A percentile compares a stretch with the other conserved stretches of the same genome.
Conservation (phyloP, 2,113 vertebrate genomes). For the Corythornis madagascariensis region DNA sequence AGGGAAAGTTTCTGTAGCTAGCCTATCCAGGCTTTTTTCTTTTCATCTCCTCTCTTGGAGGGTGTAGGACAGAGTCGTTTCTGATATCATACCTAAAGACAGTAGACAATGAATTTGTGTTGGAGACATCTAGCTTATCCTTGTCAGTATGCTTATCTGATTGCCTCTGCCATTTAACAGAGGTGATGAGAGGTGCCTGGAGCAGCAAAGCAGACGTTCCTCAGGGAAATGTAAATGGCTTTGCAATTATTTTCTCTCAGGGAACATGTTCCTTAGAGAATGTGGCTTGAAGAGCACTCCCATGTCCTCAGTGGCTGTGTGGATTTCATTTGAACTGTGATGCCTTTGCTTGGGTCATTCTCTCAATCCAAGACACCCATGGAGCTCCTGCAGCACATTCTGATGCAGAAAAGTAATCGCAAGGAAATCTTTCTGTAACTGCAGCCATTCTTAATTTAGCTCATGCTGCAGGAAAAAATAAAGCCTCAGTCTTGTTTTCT, state of each 20-base stretch:
- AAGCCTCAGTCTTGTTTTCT: background rate
- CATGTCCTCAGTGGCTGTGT: background rate
- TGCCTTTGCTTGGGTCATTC: background rate
- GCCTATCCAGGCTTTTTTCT: background rate
- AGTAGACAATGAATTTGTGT: background rate
- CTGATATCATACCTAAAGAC: background rate
- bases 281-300: background rate
- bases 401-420: background rate
- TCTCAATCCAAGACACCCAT: background rate
- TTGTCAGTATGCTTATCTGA: fast-evolving
- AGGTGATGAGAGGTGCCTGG: background rate
- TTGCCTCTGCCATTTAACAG: background rate
- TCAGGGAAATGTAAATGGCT: background rate
- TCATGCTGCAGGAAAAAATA: background rate
- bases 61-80: background rate
- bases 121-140: background rate
- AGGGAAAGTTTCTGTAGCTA: background rate
- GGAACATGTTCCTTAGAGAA: background rate
- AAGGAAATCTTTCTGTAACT: background rate
- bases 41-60: background rate
- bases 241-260: background rate
- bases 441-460: background rate
- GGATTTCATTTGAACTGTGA: background rate
- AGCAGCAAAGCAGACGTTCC: background rate
- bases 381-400: background rate